Conservation (phyloP, 64 coral and sea anemone species). For the Montipora cactus region DNA sequence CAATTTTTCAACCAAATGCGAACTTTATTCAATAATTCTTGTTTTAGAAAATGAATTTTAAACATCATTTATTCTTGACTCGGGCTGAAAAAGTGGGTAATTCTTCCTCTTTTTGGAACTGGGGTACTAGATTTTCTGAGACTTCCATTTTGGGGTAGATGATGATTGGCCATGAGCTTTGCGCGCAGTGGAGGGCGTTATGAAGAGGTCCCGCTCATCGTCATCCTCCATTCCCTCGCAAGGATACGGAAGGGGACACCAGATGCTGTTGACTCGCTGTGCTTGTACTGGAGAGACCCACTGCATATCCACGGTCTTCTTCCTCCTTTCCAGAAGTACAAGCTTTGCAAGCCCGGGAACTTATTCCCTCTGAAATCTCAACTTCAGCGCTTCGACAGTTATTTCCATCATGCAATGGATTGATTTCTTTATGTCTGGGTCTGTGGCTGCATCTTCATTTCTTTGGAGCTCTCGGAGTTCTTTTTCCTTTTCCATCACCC, state of each 20-base stretch:
- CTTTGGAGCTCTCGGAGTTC: not conserved
- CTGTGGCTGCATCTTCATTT: not conserved
- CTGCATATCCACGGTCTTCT: not conserved
- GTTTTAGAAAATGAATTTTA: too few relatives aligned
- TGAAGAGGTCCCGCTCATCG: not conserved
- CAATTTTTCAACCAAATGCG: too few relatives aligned
- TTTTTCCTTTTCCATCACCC: not conserved
- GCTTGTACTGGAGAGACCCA: not conserved
- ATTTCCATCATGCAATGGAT: not conserved
- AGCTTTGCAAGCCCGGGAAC: not conserved
- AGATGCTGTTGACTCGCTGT: not conserved
- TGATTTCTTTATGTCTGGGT: not conserved
- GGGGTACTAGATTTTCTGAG: not conserved
- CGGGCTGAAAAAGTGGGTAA: not conserved
- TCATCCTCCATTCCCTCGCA: not conserved
- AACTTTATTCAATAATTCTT: too few relatives aligned
- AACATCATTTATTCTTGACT: not conserved
- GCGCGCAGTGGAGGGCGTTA: not conserved
- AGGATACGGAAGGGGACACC: not conserved
- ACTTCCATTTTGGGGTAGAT: not conserved
- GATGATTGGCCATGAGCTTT: not conserved
- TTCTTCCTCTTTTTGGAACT: not conserved
- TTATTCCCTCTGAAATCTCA: not conserved
- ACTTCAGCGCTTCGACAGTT: not conserved
- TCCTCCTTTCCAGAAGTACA: not conserved